A percentile compares a stretch with the other conserved stretches of the same genome.
Evolutionary conservation across 2,797 vertebrate genomes (phyloP).

Genomic region (Alcedo atthis): DNA sequence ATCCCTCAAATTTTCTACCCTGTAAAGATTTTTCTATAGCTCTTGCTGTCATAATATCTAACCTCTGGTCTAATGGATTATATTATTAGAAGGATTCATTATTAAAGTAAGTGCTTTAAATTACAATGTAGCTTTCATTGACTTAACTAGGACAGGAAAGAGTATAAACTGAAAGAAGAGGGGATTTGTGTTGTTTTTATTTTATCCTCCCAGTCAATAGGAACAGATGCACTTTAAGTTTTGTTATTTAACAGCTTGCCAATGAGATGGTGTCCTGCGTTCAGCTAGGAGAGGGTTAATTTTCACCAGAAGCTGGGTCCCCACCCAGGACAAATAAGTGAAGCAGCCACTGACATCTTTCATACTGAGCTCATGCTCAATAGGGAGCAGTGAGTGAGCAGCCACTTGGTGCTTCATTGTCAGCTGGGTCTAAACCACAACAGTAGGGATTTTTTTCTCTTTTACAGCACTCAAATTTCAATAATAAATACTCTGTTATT

Average conservation of each 20-base stretch:
- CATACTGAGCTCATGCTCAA: neutral
- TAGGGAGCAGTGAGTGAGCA: too few species aligned
- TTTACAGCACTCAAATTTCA: neutral
- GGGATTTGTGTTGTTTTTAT: neutral
- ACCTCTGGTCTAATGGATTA: conserved; percentile 4
- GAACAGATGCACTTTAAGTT: neutral
- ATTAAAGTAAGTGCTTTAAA: neutral
- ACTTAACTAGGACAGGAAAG: neutral
- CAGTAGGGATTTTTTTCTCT: neutral
- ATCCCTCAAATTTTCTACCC: neutral
- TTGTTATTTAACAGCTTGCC: neutral
- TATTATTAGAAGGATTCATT: conserved; percentile 2
- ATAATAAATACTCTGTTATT: neutral
- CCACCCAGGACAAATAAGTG: neutral
- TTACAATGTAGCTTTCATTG: neutral
- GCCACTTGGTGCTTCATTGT: too few species aligned
- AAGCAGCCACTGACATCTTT: neutral
- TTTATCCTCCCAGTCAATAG: neutral
- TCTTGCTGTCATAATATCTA: neutral
- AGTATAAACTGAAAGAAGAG: neutral
- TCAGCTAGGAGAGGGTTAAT: neutral
- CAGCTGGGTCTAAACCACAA: too few species aligned
- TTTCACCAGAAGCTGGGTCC: neutral
- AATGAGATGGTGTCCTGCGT: neutral
- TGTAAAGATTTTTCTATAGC: conserved; percentile 23